Evolutionary conservation across 2,797 vertebrate genomes (phyloP), one percentile per base, ranked within the genome.

Genomic region (Clarias pachynema): DNA sequence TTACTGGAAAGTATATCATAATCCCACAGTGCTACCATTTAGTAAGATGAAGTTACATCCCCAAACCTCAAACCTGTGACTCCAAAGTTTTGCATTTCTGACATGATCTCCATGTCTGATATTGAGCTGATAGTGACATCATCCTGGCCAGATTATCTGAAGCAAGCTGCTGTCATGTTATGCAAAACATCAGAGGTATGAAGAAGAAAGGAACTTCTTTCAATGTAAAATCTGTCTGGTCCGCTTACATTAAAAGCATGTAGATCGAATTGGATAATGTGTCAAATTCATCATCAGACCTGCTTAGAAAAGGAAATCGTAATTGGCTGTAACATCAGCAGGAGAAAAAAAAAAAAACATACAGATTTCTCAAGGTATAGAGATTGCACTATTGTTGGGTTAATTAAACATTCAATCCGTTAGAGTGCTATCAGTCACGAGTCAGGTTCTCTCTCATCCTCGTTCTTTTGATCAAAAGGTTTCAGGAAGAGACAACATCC

Each of bases 401-500:
- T 68, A 84, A 81, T 87, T 40, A 69, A 84, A 87, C 26, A 84
- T 84, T 81, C 75, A 65, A 78, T 34, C 57, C 26, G 5, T 62
- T 37, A 12, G 59, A 84, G 59, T 31, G 68, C 10, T 56, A 79
- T 79, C 80, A 53, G 37, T 56, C 82, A n/a, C 18, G 18, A 5
- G 31, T 74, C 75, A 44, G 31, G 12, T 66, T 65, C 62, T 37
- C 82, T 81, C 75, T n/a, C 65, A 26, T 72, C 81, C 85, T 72
- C 56, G 74, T 40, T 49, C 86, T 26, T 26, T 59, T 68, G 74
- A 79, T 87, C 84, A 60, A 84, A 83, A 37, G 59, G 26, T 78
- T 66, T 70, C 22, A 80, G 81, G 78, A 84, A 70, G n/a, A 80
- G 86, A 82, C 81, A 22, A 37, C 16, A 69, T 84, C 83, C 74